phyloP scores from a whole-genome alignment of 2,888 invertebrate species.

The Phasia obesa region DNA sequence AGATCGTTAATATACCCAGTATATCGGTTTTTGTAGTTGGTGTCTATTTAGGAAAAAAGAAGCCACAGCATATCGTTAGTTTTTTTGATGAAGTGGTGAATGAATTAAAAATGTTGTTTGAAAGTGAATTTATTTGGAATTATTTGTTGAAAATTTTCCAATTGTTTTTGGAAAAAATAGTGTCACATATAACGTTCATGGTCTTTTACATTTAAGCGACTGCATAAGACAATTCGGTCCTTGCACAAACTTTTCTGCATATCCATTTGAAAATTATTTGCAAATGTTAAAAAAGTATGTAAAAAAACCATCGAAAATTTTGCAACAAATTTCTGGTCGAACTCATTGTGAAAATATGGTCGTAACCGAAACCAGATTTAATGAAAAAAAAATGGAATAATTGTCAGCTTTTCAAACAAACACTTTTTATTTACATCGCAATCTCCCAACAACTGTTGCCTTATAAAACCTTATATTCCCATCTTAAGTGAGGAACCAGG shows the following conservation, averaged over 20 bases:
- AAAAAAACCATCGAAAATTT: too few species aligned
- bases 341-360: slow-evolving; percentile 29
- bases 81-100: too few species aligned
- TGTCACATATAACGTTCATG: slow-evolving; percentile 30
- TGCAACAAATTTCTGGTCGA: slow-evolving; percentile 8
- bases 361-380: slow-evolving; percentile 24
- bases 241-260: slow-evolving; percentile 21
- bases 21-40: too few species aligned
- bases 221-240: too few species aligned
- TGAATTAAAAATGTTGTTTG: too few species aligned
- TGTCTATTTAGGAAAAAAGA: too few species aligned
- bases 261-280: slow-evolving; percentile 27
- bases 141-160: slow-evolving; percentile 2
- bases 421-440: too few species aligned
- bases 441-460: slow-evolving; percentile 32
- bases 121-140: background rate
- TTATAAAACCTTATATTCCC: slow-evolving; percentile 26
- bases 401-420: too few species aligned
- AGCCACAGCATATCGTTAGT: background rate
- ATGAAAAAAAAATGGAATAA: slow-evolving; percentile 28
- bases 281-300: too few species aligned
- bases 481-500: slow-evolving; percentile 18
- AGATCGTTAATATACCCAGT: too few species aligned
- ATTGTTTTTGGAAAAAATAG: slow-evolving; percentile 35
- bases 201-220: slow-evolving; percentile 42